Base-by-base conservation (phyloP, 2,888 invertebrate species). In the Noctuana brunneofusca region DNA sequence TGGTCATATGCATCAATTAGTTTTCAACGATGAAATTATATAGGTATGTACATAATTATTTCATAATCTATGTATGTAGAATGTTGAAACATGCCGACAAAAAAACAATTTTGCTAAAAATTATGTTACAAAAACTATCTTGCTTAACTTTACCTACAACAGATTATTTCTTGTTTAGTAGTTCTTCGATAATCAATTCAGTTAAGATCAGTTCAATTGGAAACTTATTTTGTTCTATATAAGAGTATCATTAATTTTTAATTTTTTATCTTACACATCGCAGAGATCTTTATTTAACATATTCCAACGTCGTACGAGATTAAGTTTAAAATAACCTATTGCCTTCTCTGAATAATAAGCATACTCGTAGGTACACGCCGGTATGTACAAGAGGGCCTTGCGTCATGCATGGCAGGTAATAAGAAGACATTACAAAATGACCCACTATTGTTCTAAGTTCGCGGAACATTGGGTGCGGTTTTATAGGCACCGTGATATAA, bases 401-500 rank as follows among this genome's bases (percentile, higher is more conserved):
- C 87, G 78, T 88, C 87, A 89, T 84, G 84, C 82, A 84, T 86
- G 68, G 65, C 70, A 68, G 81, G 82, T 86, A 87, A 89, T 87
- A 84, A 84, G 86, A 86, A 84, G 81, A 75, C 81, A 89, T 89
- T 89, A 89, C 88, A 89, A 89, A 88, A 89, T 85, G 84, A 87
- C 85, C 80, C 81, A 80, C 88, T 81, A 90, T 91, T 91, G 91
- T 91, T 88, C 84, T 84, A 80, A 68, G 79, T 90, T 89, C 88
- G 85, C 81, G 79, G 90, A 89, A 89, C 84, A 78, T 63, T 63
- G 72, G 72, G 63, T 63, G 50, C 56, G 50, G 63, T 63, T 62
- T 49, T 56, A 50, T 18, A 27, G 24, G 48, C 24, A 38, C 54
- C 38, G 46, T n/a, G 46, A 48, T 48, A 14, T n/a, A 49, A 22